Evolutionary conservation across 2,113 vertebrate genomes (phyloP).

Genomic region (Thryonomys swinderianus): DNA sequence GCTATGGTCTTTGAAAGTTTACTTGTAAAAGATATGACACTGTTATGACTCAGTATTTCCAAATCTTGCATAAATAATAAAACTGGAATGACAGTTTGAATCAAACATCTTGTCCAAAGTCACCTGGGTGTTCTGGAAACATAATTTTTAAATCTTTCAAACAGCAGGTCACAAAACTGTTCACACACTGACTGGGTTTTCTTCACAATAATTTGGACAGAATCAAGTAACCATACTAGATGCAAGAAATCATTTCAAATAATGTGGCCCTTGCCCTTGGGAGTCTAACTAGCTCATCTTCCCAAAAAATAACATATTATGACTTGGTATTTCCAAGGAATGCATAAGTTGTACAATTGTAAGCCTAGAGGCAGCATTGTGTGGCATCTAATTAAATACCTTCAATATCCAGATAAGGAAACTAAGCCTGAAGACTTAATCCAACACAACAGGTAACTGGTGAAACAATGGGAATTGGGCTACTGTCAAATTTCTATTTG

Average conservation of each 20-base stretch:
- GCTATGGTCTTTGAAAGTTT: background rate
- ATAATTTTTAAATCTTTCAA: background rate
- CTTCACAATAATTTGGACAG: background rate
- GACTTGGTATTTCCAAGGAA: constrained; percentile 47
- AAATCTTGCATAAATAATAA: background rate
- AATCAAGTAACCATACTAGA: background rate
- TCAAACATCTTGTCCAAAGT: background rate
- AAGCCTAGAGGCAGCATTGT: background rate
- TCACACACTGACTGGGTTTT: background rate
- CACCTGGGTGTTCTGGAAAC: background rate
- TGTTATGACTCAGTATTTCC: background rate
- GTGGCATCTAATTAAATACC: constrained; percentile 52
- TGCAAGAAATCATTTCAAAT: background rate
- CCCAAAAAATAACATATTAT: background rate
- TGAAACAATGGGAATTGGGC: background rate
- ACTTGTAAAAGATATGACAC: background rate
- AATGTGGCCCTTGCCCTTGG: background rate
- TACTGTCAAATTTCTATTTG: constrained; percentile 16
- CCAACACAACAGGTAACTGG: constrained; percentile 31
- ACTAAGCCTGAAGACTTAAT: constrained; percentile 34
- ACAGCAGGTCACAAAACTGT: background rate
- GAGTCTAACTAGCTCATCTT: constrained; percentile 6
- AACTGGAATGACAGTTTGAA: background rate
- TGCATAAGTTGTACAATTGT: constrained; percentile 16
- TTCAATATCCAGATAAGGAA: constrained; percentile 61